Base-by-base conservation (phyloP, 2,113 vertebrate genomes). In the Silurus glanis region DNA sequence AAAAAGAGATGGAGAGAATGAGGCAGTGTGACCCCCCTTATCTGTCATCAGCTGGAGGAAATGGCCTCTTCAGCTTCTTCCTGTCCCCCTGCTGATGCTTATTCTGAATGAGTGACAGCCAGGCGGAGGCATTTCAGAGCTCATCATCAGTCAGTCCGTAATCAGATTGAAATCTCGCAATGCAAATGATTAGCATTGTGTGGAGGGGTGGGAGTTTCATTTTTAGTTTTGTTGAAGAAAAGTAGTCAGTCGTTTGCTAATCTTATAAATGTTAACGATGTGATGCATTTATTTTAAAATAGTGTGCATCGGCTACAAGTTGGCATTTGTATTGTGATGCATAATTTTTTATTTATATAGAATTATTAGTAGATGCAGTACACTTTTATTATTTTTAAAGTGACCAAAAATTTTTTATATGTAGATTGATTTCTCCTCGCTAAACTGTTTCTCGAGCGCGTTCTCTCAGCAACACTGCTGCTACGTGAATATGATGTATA, bases 1-100 rank as follows among this genome's bases (percentile, higher is more conserved):
- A 49, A 47, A 90, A 56, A 87, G 62, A 78, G 58, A 78, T n/a
- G 17, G 66, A 82, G 37, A 58, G 75, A 86, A 37, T 59, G 23
- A 25, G 74, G 74, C 45, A 64, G 47, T 37, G 12, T 74, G 85
- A 64, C 66, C 85, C 80, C 80, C 69, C 67, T 89, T 88, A 88
- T 89, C 89, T 86, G 58, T 86, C 86, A 88, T 88, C 86, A 62
- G 67, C 21, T 80, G 69, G 67, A 83, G 86, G 84, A 89, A 89
- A 88, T 67, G 74, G 89, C 62, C 59, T 62, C 69, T 88, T 89
- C 86, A 85, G 86, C 56, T 51, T 62, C 76, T 88, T 89, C 89
- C 86, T 86, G 37, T 82, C 53, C 75, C 76, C 58, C 80, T 74
- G 79, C 82, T 71, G 81, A 83, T 86, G 47, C 80, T 67, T 74